phyloP scores from a whole-genome alignment of 2,888 invertebrate species.

The Alsophila aescularia region DNA sequence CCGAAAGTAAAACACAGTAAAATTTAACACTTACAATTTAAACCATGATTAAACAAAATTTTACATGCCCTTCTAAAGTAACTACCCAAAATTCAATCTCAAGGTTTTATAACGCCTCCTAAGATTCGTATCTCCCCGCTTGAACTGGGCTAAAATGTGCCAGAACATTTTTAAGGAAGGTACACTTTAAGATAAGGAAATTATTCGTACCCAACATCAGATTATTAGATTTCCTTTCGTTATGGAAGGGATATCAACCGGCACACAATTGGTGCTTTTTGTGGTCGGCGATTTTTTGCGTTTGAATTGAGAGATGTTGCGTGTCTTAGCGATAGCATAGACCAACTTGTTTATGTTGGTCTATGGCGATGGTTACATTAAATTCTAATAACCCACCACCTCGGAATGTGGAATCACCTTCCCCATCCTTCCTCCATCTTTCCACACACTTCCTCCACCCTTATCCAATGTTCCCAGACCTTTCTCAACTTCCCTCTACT shows the following conservation, averaged over 20 bases:
- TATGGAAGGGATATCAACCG: slow-evolving; percentile 39
- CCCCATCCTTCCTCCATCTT: no score
- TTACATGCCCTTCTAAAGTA: neutral
- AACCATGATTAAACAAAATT: neutral
- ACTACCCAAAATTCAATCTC: slow-evolving; percentile 9
- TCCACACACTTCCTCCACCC: no score
- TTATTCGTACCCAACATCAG: slow-evolving; percentile 47
- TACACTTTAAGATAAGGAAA: slow-evolving; percentile 49
- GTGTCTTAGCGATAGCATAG: no score
- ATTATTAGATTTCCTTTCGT: slow-evolving; percentile 54
- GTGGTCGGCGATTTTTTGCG: neutral
- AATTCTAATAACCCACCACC: no score
- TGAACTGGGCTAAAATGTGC: slow-evolving; percentile 25
- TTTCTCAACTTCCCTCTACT: no score
- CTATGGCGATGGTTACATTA: no score
- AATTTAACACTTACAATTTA: no score
- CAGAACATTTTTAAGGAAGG: slow-evolving; percentile 37
- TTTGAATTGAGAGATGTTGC: no score
- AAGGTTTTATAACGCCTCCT: slow-evolving; percentile 13
- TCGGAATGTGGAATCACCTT: no score
- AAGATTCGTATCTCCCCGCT: slow-evolving; percentile 17
- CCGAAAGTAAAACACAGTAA: no score
- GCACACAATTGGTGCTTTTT: neutral
- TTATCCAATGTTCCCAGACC: no score
- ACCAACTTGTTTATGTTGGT: no score